These are phyloP conservation scores for Ashinkailepas kermadecensis DNA, from an alignment of 2,888 invertebrate genomes.

Conservation along the genomic window DNA sequence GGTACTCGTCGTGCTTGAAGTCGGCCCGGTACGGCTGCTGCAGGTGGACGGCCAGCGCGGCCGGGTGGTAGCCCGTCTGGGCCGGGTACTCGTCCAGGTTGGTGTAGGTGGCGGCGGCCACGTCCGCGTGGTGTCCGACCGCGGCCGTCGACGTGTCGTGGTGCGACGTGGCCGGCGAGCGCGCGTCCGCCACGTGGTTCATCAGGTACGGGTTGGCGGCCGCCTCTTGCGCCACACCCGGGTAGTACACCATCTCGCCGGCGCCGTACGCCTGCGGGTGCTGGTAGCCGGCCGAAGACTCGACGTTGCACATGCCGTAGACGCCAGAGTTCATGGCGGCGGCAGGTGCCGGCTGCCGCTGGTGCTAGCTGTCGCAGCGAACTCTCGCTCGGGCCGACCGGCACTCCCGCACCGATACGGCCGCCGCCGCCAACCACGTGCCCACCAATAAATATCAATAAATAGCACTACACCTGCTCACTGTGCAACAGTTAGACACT, in stretches of 20 bases:
- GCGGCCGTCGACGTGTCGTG: conserved; percentile 30
- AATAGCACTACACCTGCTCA: neutral
- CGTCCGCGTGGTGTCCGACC: conserved; percentile 27
- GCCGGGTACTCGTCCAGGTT: conserved; percentile 29
- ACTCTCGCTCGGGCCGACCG: neutral
- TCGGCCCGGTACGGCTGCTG: conserved; percentile 17
- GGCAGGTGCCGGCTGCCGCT: neutral
- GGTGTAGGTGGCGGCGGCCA: conserved; percentile 32
- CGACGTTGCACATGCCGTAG: conserved; percentile 34
- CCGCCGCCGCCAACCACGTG: neutral
- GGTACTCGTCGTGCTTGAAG: conserved; percentile 28
- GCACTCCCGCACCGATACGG: neutral
- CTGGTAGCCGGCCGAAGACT: conserved; percentile 29
- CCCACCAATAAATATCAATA: neutral
- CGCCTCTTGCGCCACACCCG: conserved; percentile 28
- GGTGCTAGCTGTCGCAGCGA: neutral
- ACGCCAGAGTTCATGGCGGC: conserved; percentile 34
- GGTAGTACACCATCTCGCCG: conserved; percentile 30
- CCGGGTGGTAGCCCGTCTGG: conserved; percentile 9
- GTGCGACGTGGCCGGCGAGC: conserved; percentile 31
- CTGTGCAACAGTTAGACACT: neutral
- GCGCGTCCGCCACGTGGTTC: neutral
- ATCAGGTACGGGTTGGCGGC: conserved; percentile 25
- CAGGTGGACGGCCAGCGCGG: conserved; percentile 16
- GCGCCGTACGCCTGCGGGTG: conserved; percentile 33